Evolutionary conservation across 2,113 vertebrate species (phyloP).

Genomic region (Chaetodon trifascialis): DNA sequence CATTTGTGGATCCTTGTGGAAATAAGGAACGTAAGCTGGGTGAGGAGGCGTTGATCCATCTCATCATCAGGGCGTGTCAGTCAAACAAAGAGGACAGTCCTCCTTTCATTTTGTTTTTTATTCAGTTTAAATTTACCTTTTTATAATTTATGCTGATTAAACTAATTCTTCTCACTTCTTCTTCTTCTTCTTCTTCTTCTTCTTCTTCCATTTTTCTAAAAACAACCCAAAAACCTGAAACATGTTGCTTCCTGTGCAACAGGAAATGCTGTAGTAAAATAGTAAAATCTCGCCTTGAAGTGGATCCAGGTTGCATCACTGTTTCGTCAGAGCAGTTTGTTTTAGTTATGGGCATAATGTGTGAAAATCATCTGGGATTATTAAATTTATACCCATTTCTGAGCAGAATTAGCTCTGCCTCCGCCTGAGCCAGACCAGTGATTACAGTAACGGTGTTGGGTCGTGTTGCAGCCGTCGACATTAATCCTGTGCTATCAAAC

Average conservation of each 20-base stretch:
- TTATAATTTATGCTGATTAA: no score
- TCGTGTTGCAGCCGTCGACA: slow-evolving; percentile 57
- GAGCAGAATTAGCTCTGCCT: slow-evolving; percentile 66
- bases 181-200: no score
- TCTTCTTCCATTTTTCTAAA: neutral
- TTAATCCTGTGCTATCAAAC: slow-evolving; percentile 76
- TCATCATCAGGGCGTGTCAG: slow-evolving; percentile 11
- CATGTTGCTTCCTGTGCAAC: neutral
- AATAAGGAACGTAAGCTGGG: neutral
- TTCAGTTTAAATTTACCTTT: neutral
- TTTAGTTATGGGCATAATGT: slow-evolving; percentile 23
- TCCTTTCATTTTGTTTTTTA: neutral
- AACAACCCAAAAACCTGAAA: neutral
- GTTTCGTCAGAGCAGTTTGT: neutral
- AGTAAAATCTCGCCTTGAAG: neutral
- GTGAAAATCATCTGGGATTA: slow-evolving; percentile 40
- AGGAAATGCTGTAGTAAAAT: neutral
- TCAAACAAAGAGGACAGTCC: neutral
- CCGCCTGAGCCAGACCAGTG: slow-evolving; percentile 70
- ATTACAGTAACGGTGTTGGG: slow-evolving; percentile 68
- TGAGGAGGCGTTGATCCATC: slow-evolving; percentile 14
- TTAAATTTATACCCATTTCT: slow-evolving; percentile 67
- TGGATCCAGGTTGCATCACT: neutral
- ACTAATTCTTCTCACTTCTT: neutral
- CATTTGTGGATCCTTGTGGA: slow-evolving; percentile 42